Conservation (phyloP, 64 coral and sea anemone species). For the Stylophora pistillata region DNA sequence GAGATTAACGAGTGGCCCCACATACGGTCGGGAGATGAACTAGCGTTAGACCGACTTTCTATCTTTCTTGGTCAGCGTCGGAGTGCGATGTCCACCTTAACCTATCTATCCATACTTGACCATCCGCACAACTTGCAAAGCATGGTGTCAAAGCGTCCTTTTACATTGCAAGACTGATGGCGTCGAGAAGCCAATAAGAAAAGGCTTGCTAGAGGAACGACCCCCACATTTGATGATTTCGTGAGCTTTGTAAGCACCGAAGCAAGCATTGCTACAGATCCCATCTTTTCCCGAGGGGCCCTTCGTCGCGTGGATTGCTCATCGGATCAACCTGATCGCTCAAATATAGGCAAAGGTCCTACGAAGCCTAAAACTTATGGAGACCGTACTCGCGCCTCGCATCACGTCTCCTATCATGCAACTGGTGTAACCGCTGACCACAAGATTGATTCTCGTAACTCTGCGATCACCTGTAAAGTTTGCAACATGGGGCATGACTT, state of each 20-base stretch:
- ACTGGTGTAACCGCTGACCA: background rate
- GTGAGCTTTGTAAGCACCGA: conserved; percentile 34
- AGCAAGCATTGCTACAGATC: conserved; percentile 47
- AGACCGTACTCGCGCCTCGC: background rate
- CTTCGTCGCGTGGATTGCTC: conserved; percentile 25
- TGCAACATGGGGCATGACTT: conserved; percentile 46
- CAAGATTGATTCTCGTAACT: background rate
- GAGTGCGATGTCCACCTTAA: conserved; percentile 37
- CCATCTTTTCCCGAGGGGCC: conserved; percentile 62
- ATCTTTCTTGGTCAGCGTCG: conserved; percentile 48
- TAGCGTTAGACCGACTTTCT: conserved; percentile 27
- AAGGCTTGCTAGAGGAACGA: background rate
- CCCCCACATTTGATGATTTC: conserved; percentile 3
- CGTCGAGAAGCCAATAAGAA: conserved; percentile 29
- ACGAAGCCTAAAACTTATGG: background rate
- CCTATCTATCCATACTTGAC: conserved; percentile 43
- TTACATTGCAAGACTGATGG: conserved; percentile 50
- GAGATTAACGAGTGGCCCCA: conserved; percentile 36
- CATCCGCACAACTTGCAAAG: conserved; percentile 63
- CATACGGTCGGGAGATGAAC: conserved; percentile 28
- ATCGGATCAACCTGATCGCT: background rate
- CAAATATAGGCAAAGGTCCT: background rate
- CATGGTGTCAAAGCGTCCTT: conserved; percentile 48
- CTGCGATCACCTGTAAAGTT: background rate
- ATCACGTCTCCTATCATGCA: background rate